These are phyloP conservation scores for Corella eumyota DNA, from an alignment of 23 tunicate species.

Conservation along the genomic window DNA sequence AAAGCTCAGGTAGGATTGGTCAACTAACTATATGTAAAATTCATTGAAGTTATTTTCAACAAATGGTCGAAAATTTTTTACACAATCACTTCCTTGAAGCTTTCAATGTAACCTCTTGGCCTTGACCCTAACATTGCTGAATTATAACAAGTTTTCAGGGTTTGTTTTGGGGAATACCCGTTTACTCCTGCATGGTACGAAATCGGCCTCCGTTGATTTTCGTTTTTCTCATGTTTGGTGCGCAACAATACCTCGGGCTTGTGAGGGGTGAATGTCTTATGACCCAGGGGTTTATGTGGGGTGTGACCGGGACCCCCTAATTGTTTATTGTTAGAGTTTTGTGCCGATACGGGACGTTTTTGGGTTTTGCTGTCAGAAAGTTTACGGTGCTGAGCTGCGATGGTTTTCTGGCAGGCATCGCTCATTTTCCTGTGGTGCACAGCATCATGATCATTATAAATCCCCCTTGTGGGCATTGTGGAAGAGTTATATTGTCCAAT, in stretches of 20 bases:
- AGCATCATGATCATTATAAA: background rate
- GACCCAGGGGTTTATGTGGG: conserved; percentile 12
- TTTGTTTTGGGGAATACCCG: conserved; percentile 4
- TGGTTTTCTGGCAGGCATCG: conserved; percentile 45
- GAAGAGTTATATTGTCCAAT: background rate
- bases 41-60: too few relatives aligned
- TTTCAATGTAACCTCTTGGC: conserved; percentile 13
- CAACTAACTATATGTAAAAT: too few relatives aligned
- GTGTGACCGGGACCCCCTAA: background rate
- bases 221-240: conserved; percentile 3
- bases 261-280: conserved; percentile 19
- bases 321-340: background rate
- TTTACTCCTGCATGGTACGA: conserved; percentile 16
- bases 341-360: background rate
- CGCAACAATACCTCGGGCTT: conserved; percentile 28
- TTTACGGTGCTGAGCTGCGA: conserved; percentile 52
- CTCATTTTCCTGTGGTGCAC: conserved; percentile 38
- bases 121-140: conserved; percentile 5
- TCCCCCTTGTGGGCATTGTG: background rate
- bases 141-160: background rate
- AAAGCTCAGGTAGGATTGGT: too few relatives aligned
- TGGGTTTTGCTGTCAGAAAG: conserved; percentile 20
- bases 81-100: conserved; percentile 35
- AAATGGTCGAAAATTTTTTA: too few relatives aligned
- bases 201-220: conserved; percentile 13